Conservation (phyloP, 2,113 vertebrate genomes). For the Rostratula benghalensis region DNA sequence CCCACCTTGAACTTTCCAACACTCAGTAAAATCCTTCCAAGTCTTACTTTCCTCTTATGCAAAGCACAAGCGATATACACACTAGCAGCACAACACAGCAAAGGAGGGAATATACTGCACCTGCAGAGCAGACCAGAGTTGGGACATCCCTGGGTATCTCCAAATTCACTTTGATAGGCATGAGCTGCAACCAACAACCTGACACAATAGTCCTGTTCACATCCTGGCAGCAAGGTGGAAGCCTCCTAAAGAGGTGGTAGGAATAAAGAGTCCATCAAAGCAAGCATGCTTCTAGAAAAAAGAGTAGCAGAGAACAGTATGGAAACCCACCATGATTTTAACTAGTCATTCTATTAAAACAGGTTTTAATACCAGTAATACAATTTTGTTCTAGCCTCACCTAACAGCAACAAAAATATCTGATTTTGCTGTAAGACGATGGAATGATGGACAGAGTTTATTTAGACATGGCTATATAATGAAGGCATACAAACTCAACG, state of each 20-base stretch:
- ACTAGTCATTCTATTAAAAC: neutral
- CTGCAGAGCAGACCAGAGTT: neutral
- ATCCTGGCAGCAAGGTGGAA: neutral
- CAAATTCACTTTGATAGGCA: neutral
- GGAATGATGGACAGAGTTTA: neutral
- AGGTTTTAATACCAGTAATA: neutral
- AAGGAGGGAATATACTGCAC: neutral
- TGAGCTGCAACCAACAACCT: neutral
- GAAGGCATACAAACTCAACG: neutral
- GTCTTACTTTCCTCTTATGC: neutral
- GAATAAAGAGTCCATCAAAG: neutral
- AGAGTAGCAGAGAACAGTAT: neutral
- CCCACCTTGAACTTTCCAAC: neutral
- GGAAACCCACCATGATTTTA: neutral
- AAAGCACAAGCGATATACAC: neutral
- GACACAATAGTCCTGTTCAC: neutral
- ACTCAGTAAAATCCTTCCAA: neutral
- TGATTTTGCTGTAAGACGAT: neutral
- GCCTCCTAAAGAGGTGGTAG: neutral
- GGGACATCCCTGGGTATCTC: neutral
- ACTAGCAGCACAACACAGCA: neutral
- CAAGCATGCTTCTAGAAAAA: neutral
- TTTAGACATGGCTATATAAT: neutral
- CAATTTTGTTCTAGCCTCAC: neutral
- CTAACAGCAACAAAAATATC: neutral